Evolutionary conservation across 2,797 vertebrate genomes (phyloP).

Genomic region (Argya squamiceps): DNA sequence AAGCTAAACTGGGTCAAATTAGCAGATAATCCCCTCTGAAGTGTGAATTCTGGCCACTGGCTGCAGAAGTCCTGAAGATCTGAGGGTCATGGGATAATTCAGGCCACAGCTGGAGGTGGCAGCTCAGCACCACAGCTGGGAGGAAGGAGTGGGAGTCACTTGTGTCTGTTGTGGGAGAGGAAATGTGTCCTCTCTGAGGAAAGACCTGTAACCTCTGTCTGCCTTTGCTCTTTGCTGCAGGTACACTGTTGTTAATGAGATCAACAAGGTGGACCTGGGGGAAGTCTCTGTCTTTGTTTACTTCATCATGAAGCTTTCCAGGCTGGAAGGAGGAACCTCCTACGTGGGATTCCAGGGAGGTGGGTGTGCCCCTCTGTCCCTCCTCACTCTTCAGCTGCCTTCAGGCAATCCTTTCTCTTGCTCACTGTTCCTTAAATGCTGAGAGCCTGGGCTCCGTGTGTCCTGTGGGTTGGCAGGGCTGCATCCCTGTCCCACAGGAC

Average conservation of each 20-base stretch:
- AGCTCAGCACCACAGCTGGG: background rate
- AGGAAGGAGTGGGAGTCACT: background rate
- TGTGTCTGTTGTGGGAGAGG: background rate
- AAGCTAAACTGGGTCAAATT: background rate
- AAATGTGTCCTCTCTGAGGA: background rate
- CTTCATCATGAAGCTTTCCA: conserved; percentile 90
- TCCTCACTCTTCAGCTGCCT: background rate
- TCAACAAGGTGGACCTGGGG: conserved; percentile 82
- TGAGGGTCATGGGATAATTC: background rate
- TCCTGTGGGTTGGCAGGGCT: background rate
- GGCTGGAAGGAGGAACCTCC: conserved; percentile 85
- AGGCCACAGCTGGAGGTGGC: background rate
- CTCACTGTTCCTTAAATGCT: background rate
- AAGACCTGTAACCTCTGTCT: rapidly evolving
- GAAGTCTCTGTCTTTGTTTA: conserved; percentile 82
- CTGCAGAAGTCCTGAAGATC: background rate
- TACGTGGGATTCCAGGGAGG: conserved; percentile 95
- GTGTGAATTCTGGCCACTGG: background rate
- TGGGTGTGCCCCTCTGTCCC: conserved; percentile 13
- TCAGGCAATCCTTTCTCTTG: background rate
- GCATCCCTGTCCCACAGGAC: background rate
- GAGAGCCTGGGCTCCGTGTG: rapidly evolving
- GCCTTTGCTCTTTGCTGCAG: conserved; percentile 61
- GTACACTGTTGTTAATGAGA: conserved; percentile 91
- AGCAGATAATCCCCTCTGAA: background rate